A percentile compares a stretch with the other conserved stretches of the same genome.
Evolutionary conservation across 2,888 invertebrate species (phyloP).

Genomic region (Trichopria drosophilae): DNA sequence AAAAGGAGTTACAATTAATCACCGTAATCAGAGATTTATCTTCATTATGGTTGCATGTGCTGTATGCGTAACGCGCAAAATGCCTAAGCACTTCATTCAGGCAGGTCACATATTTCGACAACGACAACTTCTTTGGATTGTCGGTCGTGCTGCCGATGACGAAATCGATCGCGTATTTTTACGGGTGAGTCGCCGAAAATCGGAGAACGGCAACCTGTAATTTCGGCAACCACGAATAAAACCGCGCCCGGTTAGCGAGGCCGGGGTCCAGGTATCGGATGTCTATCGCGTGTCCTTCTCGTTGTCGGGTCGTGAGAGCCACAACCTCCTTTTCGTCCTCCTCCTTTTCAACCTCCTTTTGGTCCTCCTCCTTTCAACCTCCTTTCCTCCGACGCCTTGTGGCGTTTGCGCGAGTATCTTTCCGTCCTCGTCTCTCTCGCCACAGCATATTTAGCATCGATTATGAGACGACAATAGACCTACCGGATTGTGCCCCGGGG

Average conservation of each 20-base stretch:
- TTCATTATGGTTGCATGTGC: too few relatives aligned
- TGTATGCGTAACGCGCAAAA: too few relatives aligned
- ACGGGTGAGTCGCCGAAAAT: neutral
- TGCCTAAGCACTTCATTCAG: too few relatives aligned
- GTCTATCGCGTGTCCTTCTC: conserved; percentile 37
- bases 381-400: conserved; percentile 2
- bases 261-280: conserved; percentile 41
- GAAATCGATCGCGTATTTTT: conserved; percentile 18
- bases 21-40: too few relatives aligned
- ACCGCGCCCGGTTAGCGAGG: conserved; percentile 28
- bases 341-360: conserved; percentile 25
- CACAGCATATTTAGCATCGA: conserved; percentile 50
- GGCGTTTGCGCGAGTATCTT: conserved; percentile 6
- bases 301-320: too few relatives aligned
- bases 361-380: neutral
- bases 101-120: too few relatives aligned
- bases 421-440: conserved; percentile 17
- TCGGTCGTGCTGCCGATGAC: too few relatives aligned
- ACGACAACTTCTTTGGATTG: too few relatives aligned
- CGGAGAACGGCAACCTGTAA: conserved; percentile 36
- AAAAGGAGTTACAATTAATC: too few relatives aligned
- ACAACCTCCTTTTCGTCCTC: too few relatives aligned
- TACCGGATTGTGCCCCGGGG: conserved; percentile 41
- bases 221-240: conserved; percentile 47
- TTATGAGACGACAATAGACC: conserved; percentile 53